A percentile compares a stretch with the other conserved stretches of the same genome.
These are phyloP conservation scores for Ctena decussata DNA, from an alignment of 2,888 invertebrate genomes.

Conservation along the genomic window DNA sequence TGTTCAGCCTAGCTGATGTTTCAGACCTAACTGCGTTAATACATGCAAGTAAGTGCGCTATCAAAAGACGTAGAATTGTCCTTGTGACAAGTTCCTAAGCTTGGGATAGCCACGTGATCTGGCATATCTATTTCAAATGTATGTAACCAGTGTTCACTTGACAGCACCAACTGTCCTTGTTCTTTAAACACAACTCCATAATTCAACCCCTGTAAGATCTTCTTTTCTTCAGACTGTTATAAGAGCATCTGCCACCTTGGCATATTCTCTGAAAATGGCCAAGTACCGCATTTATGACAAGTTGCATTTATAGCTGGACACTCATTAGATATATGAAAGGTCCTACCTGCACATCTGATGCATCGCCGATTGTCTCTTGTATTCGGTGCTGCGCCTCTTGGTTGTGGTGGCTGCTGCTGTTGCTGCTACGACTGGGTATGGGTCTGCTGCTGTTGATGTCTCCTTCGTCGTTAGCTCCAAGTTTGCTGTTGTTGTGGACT, in stretches of 20 bases:
- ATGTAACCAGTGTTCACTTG: conserved; percentile 52
- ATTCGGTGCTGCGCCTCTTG: background rate
- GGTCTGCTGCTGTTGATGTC: background rate
- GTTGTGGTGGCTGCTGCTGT: background rate
- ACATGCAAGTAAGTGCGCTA: conserved; percentile 25
- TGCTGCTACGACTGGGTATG: background rate
- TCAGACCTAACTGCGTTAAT: conserved; percentile 19
- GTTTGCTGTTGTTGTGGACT: background rate
- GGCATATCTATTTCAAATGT: conserved; percentile 53
- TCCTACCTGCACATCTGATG: background rate
- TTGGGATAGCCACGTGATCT: background rate
- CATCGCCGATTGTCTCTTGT: background rate
- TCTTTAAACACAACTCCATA: conserved; percentile 47
- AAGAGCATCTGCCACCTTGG: background rate
- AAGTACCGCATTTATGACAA: background rate
- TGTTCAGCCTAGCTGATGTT: conserved; percentile 1
- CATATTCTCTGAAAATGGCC: background rate
- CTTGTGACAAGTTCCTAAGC: conserved; percentile 7
- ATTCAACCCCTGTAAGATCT: conserved; percentile 37
- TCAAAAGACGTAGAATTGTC: conserved; percentile 1
- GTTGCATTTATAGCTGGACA: background rate
- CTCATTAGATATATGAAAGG: background rate
- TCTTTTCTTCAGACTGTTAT: background rate
- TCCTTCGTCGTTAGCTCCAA: background rate
- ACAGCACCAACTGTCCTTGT: conserved; percentile 7